Evolutionary conservation across 2,888 invertebrate species (phyloP), one percentile per base, ranked within the genome.

Genomic region (Chrysodeixis includens): DNA sequence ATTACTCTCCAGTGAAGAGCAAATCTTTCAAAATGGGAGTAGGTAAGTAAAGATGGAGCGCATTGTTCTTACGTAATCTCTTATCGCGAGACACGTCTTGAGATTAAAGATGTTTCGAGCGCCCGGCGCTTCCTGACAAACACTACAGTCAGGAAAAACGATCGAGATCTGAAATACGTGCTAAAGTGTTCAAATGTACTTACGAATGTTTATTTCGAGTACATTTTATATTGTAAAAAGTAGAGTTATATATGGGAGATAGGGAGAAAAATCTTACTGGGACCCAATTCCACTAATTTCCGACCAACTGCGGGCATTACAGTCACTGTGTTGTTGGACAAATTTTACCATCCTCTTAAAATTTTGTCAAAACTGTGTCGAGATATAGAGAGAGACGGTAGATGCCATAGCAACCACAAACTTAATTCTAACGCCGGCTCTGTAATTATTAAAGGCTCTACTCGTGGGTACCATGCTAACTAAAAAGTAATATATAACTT

Each of bases 61-160:
- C 46, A 49, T 49, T 49, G 46, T 49, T 20, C 46, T 49, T 20
- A 16, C 46, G 20, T 49, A 49, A 49, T 49, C 46, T 49, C 10
- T 20, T 49, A 49, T 49, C 46, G 46, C 20, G 18, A 40, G 20
- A 49, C 18, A 49, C 46, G 46, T 49, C 20, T 49, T 20, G 46
- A 20, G 18, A 49, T 49, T 49, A 18, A 49, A 49, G 46, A 20
- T 49, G 20, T 9, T 18, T 46, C 20, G 46, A 20, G 46, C 20
- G 46, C 10, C 16, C 44, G 8, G 44, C 35, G 35, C 35, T 16
- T 49, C 46, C 20, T 20, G 46, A 18, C 46, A 18, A 46, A 49
- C 46, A 49, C 46, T 49, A 49, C 46, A 12, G 18, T 10, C 18
- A 20, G 46, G 18, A 20, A 20, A 18, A 46, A 18, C 46, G 18